A percentile compares a stretch with the other conserved stretches of the same genome.
Evolutionary conservation across 2,797 vertebrate species (phyloP).

Genomic region (Choloepus didactylus): DNA sequence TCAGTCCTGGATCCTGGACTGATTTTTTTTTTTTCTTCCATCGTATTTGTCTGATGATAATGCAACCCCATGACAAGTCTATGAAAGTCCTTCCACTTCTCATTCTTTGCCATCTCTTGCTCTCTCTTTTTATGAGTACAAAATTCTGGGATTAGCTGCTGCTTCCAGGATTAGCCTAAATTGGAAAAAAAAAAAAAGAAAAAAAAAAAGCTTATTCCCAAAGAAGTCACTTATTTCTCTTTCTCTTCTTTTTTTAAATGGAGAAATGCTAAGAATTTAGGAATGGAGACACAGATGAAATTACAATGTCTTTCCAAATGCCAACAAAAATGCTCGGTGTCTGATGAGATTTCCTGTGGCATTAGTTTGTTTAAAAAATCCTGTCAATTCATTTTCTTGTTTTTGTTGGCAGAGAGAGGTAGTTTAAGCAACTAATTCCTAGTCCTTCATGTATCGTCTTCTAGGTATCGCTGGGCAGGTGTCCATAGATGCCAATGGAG

Average conservation of each 20-base stretch:
- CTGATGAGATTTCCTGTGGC: conserved; percentile 92
- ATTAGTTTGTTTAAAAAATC: conserved; percentile 87
- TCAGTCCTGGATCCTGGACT: neutral
- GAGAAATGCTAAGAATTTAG: conserved; percentile 93
- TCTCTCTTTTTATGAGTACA: neutral
- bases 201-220: conserved; percentile 66
- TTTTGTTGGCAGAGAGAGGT: conserved; percentile 88
- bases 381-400: conserved; percentile 87
- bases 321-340: conserved; percentile 90
- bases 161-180: conserved; percentile 75
- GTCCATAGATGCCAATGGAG: conserved; percentile 96
- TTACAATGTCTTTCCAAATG: conserved; percentile 91
- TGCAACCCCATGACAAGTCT: neutral
- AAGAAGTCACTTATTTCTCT: conserved; percentile 87
- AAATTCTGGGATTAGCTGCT: neutral
- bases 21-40: neutral
- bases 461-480: conserved; percentile 97
- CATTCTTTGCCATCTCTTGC: neutral
- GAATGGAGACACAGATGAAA: conserved; percentile 92
- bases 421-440: conserved; percentile 88
- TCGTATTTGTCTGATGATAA: neutral
- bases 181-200: neutral
- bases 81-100: neutral
- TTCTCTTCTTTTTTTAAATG: conserved; percentile 89
- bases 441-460: conserved; percentile 87